Evolutionary conservation across 2,888 invertebrate genomes (phyloP).

Genomic region (Lacanobia oleracea): DNA sequence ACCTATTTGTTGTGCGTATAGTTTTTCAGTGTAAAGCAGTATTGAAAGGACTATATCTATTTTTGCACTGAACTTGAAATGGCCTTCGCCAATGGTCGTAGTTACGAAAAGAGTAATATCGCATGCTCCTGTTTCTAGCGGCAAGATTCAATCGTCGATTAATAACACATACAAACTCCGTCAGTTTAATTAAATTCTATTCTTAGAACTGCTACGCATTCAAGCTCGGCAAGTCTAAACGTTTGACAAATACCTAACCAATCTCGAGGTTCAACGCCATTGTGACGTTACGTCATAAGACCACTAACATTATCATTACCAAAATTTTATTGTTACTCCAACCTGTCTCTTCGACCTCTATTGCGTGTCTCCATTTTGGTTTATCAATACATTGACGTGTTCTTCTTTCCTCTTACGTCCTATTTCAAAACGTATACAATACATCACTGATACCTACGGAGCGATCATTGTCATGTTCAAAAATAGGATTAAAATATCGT

Average conservation of each 20-base stretch:
- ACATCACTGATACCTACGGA: constrained; percentile 53
- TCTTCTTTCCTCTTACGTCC: constrained; percentile 40
- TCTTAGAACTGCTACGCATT: constrained; percentile 24
- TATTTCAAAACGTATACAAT: constrained; percentile 50
- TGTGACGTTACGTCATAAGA: constrained; percentile 28
- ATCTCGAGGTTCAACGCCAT: constrained; percentile 24
- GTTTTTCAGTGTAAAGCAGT: background rate
- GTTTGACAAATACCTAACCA: constrained; percentile 20
- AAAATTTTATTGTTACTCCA: constrained; percentile 43
- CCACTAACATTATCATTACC: constrained; percentile 27
- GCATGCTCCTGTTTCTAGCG: background rate
- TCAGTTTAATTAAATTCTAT: constrained; percentile 25
- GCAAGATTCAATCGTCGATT: background rate
- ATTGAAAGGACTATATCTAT: background rate
- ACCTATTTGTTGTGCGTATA: constrained; percentile 5
- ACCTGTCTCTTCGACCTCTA: constrained; percentile 46
- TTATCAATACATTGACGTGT: constrained; percentile 54
- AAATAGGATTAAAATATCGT: constrained; percentile 51
- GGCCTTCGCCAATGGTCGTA: background rate
- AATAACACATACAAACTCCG: background rate
- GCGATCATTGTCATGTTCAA: constrained; percentile 56
- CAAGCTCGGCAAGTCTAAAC: constrained; percentile 15
- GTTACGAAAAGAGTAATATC: background rate
- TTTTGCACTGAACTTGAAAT: background rate
- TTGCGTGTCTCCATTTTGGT: constrained; percentile 50